Evolutionary conservation across 2,888 invertebrate genomes (phyloP).

Genomic region (Corbicula japonica): DNA sequence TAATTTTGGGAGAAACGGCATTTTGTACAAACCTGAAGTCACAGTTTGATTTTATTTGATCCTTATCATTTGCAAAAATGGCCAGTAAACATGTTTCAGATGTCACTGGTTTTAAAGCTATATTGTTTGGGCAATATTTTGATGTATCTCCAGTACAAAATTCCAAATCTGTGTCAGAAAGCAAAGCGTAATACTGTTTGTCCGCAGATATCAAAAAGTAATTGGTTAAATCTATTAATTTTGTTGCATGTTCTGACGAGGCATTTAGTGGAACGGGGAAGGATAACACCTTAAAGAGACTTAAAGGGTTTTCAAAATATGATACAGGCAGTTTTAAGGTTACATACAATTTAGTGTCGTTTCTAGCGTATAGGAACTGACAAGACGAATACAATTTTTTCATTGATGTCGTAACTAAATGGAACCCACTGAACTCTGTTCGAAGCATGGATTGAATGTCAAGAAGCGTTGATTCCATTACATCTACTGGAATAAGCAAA

Average conservation of each 20-base stretch:
- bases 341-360: constrained; percentile 26
- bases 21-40: constrained; percentile 37
- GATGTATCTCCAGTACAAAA: constrained; percentile 4
- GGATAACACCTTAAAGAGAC: constrained; percentile 45
- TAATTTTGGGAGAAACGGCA: constrained; percentile 22
- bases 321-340: constrained; percentile 50
- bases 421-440: constrained; percentile 34
- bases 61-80: constrained; percentile 34
- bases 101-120: constrained; percentile 32
- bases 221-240: constrained; percentile 44
- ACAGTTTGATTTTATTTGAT: constrained; percentile 22
- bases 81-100: constrained; percentile 22
- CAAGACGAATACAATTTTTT: constrained; percentile 13
- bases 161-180: constrained; percentile 2
- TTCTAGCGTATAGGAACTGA: constrained; percentile 33
- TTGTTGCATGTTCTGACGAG: constrained; percentile 56
- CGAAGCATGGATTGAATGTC: constrained; percentile 28
- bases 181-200: constrained; percentile 22
- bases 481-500: constrained; percentile 17
- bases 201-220: constrained; percentile 24
- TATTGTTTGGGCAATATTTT: constrained; percentile 13
- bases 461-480: background rate
- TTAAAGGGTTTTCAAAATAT: constrained; percentile 35
- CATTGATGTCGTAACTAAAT: constrained; percentile 7
- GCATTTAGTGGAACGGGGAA: constrained; percentile 53